phyloP scores from a whole-genome alignment of 2,888 invertebrate species.

The Chamaedrilus cognettii region DNA sequence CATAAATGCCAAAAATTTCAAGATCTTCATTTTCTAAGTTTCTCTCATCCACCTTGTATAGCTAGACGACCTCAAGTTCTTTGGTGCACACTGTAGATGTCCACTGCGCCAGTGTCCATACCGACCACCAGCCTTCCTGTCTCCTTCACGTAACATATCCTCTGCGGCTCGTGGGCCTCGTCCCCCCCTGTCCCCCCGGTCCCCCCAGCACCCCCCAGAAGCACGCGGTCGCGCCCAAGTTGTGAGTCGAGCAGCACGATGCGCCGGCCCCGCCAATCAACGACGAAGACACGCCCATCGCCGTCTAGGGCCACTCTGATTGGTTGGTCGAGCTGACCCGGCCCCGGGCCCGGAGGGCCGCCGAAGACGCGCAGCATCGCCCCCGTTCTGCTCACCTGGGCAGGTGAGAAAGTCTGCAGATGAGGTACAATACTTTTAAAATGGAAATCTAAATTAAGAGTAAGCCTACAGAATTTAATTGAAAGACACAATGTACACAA shows the following conservation, averaged over 20 bases:
- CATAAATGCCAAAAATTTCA: no score
- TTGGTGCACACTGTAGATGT: conserved; percentile 1
- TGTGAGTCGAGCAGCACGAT: conserved; percentile 5
- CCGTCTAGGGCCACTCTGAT: conserved; percentile 4
- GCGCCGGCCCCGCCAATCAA: conserved; percentile 3
- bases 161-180: neutral
- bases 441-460: no score
- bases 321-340: conserved; percentile 3
- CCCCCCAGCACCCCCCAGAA: no score
- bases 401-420: no score
- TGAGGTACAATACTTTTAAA: no score
- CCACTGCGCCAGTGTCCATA: conserved; percentile 2
- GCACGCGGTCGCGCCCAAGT: neutral
- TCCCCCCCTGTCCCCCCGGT: no score
- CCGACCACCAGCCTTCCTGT: conserved; percentile 1
- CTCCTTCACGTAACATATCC: conserved; percentile 11
- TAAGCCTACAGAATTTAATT: no score
- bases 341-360: neutral
- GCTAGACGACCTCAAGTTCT: neutral
- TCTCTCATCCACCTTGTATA: no score
- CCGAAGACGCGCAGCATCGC: neutral
- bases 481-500: no score
- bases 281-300: conserved; percentile 3
- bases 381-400: neutral
- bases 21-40: no score